phyloP scores from a whole-genome alignment of 1,140 invertebrate genomes.

The Drosophila aff. region DNA sequence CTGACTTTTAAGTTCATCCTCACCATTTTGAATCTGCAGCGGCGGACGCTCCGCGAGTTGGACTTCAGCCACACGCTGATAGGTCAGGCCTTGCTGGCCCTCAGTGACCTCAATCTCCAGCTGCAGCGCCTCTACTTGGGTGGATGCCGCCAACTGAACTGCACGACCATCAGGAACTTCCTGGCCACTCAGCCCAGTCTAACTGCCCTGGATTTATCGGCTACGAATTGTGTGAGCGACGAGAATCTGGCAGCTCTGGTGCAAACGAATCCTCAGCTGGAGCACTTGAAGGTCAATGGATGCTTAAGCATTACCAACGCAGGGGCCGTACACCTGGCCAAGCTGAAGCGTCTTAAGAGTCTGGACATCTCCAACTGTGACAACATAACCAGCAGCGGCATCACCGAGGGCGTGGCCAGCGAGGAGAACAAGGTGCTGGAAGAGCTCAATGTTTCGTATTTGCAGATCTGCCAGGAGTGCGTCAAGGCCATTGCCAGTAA shows the following conservation, averaged over 20 bases:
- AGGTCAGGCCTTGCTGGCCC: slow-evolving; percentile 86
- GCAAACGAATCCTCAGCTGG: slow-evolving; percentile 86
- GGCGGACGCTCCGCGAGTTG: slow-evolving; percentile 86
- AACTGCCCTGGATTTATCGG: slow-evolving; percentile 87
- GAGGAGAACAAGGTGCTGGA: slow-evolving; percentile 85
- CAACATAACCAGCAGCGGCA: slow-evolving; percentile 87
- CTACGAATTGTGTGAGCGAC: slow-evolving; percentile 88
- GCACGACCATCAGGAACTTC: slow-evolving; percentile 87
- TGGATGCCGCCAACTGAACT: slow-evolving; percentile 89
- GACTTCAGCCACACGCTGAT: slow-evolving; percentile 89
- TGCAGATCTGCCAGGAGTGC: slow-evolving; percentile 88
- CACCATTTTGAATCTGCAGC: slow-evolving; percentile 87
- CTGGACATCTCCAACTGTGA: slow-evolving; percentile 90
- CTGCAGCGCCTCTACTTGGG: slow-evolving; percentile 87
- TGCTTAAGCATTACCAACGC: slow-evolving; percentile 88
- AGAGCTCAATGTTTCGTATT: slow-evolving; percentile 87
- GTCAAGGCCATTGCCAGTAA: slow-evolving; percentile 87
- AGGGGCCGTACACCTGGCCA: slow-evolving; percentile 86
- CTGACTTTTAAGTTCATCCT: slow-evolving; percentile 89
- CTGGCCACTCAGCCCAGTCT: slow-evolving; percentile 87
- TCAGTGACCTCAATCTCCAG: slow-evolving; percentile 86
- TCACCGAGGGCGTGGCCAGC: slow-evolving; percentile 87
- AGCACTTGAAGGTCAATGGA: slow-evolving; percentile 86
- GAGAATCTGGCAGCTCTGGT: slow-evolving; percentile 87
- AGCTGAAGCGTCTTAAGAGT: slow-evolving; percentile 86